A percentile compares a stretch with the other conserved stretches of the same genome.
These are phyloP conservation scores for Crotalus tigris DNA, from an alignment of 2,113 vertebrate species.

Conservation along the genomic window DNA sequence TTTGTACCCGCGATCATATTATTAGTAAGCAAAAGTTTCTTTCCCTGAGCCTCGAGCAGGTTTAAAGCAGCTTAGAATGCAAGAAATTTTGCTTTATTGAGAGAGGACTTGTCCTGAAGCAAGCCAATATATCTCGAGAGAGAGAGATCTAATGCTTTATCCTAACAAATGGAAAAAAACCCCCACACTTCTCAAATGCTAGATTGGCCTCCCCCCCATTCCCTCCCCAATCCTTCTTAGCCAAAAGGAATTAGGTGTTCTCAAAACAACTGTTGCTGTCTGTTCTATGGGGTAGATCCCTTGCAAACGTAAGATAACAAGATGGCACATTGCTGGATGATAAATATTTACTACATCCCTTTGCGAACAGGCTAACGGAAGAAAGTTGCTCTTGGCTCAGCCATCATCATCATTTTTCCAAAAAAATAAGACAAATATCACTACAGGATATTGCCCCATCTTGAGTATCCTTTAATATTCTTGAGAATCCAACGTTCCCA, in stretches of 20 bases:
- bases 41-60: background rate
- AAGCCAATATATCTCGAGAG: background rate
- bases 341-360: background rate
- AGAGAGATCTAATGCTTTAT: background rate
- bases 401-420: background rate
- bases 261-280: background rate
- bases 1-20: background rate
- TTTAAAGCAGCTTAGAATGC: background rate
- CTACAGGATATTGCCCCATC: background rate
- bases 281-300: background rate
- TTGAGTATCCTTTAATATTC: background rate
- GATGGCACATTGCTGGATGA: background rate
- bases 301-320: background rate
- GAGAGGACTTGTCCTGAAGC: background rate
- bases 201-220: background rate
- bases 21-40: background rate
- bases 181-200: background rate
- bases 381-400: background rate
- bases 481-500: background rate
- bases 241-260: constrained; percentile 6
- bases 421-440: background rate
- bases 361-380: background rate
- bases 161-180: background rate
- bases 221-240: background rate
- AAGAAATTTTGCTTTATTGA: background rate